Base-by-base conservation (phyloP, 2,113 vertebrate species). In the Oreotragus oreotragus region DNA sequence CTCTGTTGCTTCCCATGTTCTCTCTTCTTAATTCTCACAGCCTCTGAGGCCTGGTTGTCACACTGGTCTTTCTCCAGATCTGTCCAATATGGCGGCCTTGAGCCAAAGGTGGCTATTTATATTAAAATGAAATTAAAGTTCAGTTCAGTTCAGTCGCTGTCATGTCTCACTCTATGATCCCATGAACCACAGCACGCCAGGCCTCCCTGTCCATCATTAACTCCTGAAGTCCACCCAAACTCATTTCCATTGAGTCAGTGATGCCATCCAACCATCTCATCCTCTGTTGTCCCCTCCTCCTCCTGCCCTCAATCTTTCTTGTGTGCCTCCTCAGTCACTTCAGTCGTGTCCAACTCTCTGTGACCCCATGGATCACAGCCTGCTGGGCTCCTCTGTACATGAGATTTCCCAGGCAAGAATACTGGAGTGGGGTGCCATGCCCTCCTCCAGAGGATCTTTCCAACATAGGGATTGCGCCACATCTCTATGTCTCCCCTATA, bases 391-490 rank as follows among this genome's bases (percentile, higher is more conserved):
- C 70, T 43, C 70, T 76, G 39, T 76, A 39, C 6, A 76, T 43
- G 39, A 43, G 39, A 76, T 43, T 76, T 43, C 23, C 70, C 39
- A 76, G 66, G 21, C 19, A 39, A 73, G 39, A 76, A 27, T 43
- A 76, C 23, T 2, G 12, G 70, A 76, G 70, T 43, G 70, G 70
- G 70, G 36, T 27, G 6, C 12, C 70, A 76, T 27, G n/a, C 23
- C 70, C 70, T 76, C 70, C 39, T 76, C 70, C 23, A 43, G 27
- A 39, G 12, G 12, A 76, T 76, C 70, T 76, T 76, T 43, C 39
- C 7, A 13, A 7, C n/a, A 10, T 12, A 43, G 39, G 39, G 39
- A 76, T 76, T 3, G 0, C 4, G 3, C 70, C 1, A 1, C 23
- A 7, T 76, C 11, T 76, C 23, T 76, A 6, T 73, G 39, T 76